Conservation (phyloP, 2,797 vertebrate species). For the Spea hammondii region DNA sequence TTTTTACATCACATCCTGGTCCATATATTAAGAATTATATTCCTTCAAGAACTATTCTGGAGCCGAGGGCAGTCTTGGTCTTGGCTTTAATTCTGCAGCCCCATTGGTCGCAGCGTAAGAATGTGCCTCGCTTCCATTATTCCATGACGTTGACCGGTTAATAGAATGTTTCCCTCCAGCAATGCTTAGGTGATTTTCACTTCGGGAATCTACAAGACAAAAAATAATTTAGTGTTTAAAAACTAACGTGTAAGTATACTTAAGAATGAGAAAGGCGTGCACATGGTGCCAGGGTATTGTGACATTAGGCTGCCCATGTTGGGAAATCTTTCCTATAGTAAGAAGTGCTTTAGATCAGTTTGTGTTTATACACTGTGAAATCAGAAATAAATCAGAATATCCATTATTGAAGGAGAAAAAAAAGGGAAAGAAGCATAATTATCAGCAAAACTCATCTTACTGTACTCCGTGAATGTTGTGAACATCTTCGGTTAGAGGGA, state of each 20-base stretch:
- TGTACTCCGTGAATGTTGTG: constrained; percentile 33
- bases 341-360: not conserved
- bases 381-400: not conserved
- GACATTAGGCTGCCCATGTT: not conserved
- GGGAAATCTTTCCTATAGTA: not conserved
- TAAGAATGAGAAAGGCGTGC: not conserved
- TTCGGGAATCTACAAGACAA: constrained; percentile 31
- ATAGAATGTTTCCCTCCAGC: constrained; percentile 43
- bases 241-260: not conserved
- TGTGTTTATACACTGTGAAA: not conserved
- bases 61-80: constrained; percentile 42
- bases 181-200: constrained; percentile 33
- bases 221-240: not conserved
- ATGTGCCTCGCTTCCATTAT: constrained; percentile 38
- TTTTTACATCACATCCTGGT: constrained; percentile 7
- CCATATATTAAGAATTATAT: not conserved
- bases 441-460: constrained; percentile 12
- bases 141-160: constrained; percentile 48
- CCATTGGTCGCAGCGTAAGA: constrained; percentile 32
- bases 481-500: constrained; percentile 18
- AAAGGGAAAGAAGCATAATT: not conserved
- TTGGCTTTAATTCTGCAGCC: constrained; percentile 37
- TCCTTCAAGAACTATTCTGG: constrained; percentile 33
- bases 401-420: not conserved
- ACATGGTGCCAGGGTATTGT: not conserved